These are phyloP conservation scores for Tholera decimalis DNA, from an alignment of 2,888 invertebrate species.

Conservation along the genomic window DNA sequence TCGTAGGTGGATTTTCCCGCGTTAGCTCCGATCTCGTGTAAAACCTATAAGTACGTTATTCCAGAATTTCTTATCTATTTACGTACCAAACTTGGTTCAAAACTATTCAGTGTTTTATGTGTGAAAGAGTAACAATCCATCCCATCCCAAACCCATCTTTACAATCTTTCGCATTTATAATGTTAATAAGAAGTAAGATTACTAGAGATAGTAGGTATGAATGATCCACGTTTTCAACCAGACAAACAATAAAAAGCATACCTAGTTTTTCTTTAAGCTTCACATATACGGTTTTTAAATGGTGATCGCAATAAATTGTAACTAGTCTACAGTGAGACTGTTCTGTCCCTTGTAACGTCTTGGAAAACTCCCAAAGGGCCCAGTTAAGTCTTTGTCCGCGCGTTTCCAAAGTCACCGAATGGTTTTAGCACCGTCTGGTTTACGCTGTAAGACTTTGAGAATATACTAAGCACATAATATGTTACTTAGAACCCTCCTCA, in stretches of 20 bases:
- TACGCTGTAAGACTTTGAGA: background rate
- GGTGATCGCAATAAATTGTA: conserved; percentile 36
- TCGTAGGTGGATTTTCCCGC: too few species aligned
- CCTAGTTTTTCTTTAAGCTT: background rate
- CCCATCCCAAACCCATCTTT: too few species aligned
- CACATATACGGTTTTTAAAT: background rate
- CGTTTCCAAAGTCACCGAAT: background rate
- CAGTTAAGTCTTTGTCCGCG: conserved; percentile 18
- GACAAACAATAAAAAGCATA: background rate
- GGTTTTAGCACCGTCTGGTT: background rate
- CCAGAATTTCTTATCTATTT: too few species aligned
- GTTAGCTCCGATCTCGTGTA: too few species aligned
- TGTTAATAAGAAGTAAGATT: background rate
- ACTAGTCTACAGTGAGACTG: conserved; percentile 8
- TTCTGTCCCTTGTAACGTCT: conserved; percentile 5
- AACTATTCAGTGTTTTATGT: too few species aligned
- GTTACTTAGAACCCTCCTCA: too few species aligned
- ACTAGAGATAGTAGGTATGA: background rate
- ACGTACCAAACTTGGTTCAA: too few species aligned
- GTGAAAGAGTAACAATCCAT: too few species aligned
- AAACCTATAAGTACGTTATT: too few species aligned
- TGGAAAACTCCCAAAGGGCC: conserved; percentile 16
- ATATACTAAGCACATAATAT: too few species aligned
- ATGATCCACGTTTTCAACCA: background rate
- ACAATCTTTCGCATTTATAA: too few species aligned